Evolutionary conservation across 2,888 invertebrate species (phyloP), one percentile per base, ranked within the genome.

Genomic region (Anoncus sp.): DNA sequence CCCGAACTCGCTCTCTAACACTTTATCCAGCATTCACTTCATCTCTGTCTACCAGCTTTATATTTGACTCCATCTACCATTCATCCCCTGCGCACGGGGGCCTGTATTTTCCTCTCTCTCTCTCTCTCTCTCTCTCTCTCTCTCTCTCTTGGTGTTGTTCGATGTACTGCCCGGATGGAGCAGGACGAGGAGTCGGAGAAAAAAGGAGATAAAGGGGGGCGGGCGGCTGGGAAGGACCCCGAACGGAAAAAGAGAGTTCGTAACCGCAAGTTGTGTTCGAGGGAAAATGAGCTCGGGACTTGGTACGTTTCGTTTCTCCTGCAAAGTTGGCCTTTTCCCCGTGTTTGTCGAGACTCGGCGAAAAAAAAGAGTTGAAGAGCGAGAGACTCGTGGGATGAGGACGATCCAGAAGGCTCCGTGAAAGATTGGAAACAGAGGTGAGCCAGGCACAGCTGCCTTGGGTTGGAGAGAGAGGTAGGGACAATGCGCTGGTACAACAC

Each of bases 231-330:
- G 12, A 27, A 45, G 38, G n/a, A 5, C n/a, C 22, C 31, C 31
- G 31, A 7, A 27, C n/a, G 62, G 12, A 18, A 31, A 53, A 49
- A 18, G 77, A 79, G 82, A 82, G 83, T 84, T 82, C 78, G 83
- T 83, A 84, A 85, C 84, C 84, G 77, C 83, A 83, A 86, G 82
- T 84, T 85, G 86, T 85, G 82, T 84, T 84, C 80, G 81, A 81
- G 82, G 81, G 80, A 85, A 85, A 86, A 86, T 85, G 85, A 83
- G 84, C 83, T 85, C 82, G 63, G 77, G 75, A 76, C 78, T 81
- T 71, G 62, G 79, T 76, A 81, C 80, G 72, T 79, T 76, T 66
- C 62, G 69, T 79, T 79, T 69, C n/a, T n/a, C n/a, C n/a, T 62
- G 63, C 76, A 65, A 80, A 84, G 80, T 82, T 82, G 62, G 74